Percentiles rank a stretch among this genome's conserved stretches.
These are phyloP conservation scores for Ganaspis brasiliensis DNA, from an alignment of 2,888 invertebrate genomes.

Conservation along the genomic window DNA sequence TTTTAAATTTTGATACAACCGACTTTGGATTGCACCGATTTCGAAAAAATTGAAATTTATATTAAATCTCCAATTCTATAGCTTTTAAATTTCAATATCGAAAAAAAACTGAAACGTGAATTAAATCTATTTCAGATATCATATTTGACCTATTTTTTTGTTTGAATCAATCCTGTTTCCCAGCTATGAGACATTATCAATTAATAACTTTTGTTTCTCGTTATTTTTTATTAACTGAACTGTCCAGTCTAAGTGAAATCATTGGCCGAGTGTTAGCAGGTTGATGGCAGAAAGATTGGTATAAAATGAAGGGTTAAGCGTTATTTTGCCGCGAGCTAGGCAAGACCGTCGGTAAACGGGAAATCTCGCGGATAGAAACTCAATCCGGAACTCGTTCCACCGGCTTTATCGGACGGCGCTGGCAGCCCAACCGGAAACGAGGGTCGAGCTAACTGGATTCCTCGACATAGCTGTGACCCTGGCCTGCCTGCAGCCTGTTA, in stretches of 20 bases:
- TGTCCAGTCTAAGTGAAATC: background rate
- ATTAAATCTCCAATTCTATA: too few relatives aligned
- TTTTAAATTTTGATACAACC: too few relatives aligned
- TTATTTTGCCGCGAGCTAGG: background rate
- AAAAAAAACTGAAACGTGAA: too few relatives aligned
- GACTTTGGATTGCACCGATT: too few relatives aligned
- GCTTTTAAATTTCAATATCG: too few relatives aligned
- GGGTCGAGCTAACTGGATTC: constrained; percentile 58
- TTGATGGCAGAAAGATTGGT: constrained; percentile 8
- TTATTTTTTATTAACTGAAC: background rate
- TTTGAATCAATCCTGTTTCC: too few relatives aligned
- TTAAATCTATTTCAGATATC: too few relatives aligned
- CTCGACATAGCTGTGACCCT: constrained; percentile 52
- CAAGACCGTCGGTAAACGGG: constrained; percentile 49
- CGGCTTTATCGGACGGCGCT: constrained; percentile 58
- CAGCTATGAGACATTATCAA: too few relatives aligned
- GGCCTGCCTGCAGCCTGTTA: constrained; percentile 27
- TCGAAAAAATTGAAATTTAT: too few relatives aligned
- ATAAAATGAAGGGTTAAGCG: constrained; percentile 7
- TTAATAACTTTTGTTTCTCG: background rate
- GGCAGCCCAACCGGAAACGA: constrained; percentile 59
- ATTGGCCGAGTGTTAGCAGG: background rate
- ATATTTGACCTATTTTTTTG: too few relatives aligned
- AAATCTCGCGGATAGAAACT: constrained; percentile 58
- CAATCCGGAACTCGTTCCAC: constrained; percentile 60